These are phyloP conservation scores for Synergus laeviventris DNA, from an alignment of 2,888 invertebrate genomes.

Conservation along the genomic window DNA sequence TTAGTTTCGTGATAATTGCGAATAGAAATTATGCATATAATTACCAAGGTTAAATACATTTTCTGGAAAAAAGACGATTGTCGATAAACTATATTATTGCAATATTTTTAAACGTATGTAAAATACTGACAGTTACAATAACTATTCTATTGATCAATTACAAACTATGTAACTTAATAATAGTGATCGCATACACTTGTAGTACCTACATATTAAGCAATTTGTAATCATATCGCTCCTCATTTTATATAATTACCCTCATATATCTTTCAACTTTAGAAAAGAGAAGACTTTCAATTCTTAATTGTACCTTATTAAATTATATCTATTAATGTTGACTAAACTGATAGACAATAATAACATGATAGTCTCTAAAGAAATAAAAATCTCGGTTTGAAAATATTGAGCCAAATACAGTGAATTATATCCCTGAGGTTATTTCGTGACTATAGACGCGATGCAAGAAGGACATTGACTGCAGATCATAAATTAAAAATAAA, in stretches of 20 bases:
- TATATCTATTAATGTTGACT: too few relatives aligned
- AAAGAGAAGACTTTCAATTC: too few relatives aligned
- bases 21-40: neutral
- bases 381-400: neutral
- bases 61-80: neutral
- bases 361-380: neutral
- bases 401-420: neutral
- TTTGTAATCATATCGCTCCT: slow-evolving; percentile 23
- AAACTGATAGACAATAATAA: too few relatives aligned
- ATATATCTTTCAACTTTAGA: slow-evolving; percentile 1
- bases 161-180: neutral
- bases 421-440: slow-evolving; percentile 1
- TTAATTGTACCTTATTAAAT: too few relatives aligned
- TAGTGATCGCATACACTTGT: slow-evolving; percentile 11
- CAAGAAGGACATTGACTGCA: slow-evolving; percentile 37
- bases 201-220: slow-evolving; percentile 30
- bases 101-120: neutral
- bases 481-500: slow-evolving; percentile 39
- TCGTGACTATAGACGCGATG: slow-evolving; percentile 14
- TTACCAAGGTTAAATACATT: neutral
- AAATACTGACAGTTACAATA: neutral
- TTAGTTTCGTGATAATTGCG: neutral
- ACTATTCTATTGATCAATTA: slow-evolving; percentile 11
- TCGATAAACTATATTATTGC: neutral
- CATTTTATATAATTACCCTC: slow-evolving; percentile 18